phyloP scores from a whole-genome alignment of 2,113 vertebrate species.

The Lontra canadensis region DNA sequence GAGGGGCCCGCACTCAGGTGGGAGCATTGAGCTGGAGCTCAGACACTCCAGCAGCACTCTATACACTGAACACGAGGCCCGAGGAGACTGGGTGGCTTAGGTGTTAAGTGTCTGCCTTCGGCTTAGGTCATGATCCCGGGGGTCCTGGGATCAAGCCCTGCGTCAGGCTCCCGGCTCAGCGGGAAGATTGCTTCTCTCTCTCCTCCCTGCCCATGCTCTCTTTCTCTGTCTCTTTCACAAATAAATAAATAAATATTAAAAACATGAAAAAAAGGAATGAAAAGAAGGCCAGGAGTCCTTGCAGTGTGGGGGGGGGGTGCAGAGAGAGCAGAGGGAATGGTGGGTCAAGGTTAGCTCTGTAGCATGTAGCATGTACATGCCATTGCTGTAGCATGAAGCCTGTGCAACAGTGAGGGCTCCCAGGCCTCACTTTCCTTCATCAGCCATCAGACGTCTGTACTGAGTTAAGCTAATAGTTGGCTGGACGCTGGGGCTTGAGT shows the following conservation, averaged over 20 bases:
- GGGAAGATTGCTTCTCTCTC: not conserved
- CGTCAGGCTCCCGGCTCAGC: not conserved
- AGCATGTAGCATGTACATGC: too few relatives aligned
- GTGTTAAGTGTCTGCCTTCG: not conserved
- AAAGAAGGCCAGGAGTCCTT: not conserved
- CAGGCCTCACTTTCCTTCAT: not conserved
- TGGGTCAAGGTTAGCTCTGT: too few relatives aligned
- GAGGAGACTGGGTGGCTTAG: not conserved
- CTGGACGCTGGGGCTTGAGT: not conserved
- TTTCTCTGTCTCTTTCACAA: not conserved
- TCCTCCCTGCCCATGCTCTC: not conserved
- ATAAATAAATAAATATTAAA: not conserved
- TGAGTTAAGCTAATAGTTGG: not conserved
- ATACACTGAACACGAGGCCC: not conserved
- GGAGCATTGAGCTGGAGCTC: too few relatives aligned
- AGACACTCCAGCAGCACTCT: not conserved
- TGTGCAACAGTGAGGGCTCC: accelerated
- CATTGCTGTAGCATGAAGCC: not conserved
- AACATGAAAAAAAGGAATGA: not conserved
- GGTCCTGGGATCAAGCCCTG: not conserved
- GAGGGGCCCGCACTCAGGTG: not conserved
- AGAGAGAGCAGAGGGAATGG: not conserved
- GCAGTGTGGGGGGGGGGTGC: accelerated
- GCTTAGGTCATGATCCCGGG: not conserved
- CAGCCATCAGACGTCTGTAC: not conserved